These are phyloP conservation scores for Ceratina calcarata DNA, from an alignment of 1,140 invertebrate species.

Conservation along the genomic window DNA sequence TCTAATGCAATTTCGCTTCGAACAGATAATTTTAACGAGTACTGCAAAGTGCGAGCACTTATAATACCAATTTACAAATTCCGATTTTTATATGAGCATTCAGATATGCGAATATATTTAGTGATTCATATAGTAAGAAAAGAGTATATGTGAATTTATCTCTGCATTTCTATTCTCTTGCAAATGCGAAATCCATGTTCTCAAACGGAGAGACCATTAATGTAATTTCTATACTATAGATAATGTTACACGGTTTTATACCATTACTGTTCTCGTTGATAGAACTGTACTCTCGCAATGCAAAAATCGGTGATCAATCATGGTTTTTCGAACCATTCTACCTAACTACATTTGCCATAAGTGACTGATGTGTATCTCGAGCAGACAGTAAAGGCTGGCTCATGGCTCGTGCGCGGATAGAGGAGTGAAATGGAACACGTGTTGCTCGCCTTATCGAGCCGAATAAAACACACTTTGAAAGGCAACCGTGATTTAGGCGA, in stretches of 20 bases:
- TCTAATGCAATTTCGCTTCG: no score
- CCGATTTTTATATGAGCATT: no score
- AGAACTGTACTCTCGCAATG: background rate
- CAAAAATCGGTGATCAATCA: background rate
- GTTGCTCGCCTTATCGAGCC: slow-evolving; percentile 17
- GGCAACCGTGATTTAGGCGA: background rate
- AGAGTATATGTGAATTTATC: no score
- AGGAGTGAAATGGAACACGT: slow-evolving; percentile 13
- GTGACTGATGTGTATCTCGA: slow-evolving; percentile 10
- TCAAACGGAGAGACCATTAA: no score
- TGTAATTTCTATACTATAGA: background rate
- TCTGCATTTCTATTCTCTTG: no score
- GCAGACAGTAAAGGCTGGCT: background rate
- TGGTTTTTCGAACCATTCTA: slow-evolving; percentile 6
- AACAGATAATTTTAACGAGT: no score
- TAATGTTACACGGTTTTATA: background rate
- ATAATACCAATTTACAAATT: no score
- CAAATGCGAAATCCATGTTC: no score
- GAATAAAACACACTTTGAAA: background rate
- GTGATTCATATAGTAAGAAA: no score
- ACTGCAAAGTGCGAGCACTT: no score
- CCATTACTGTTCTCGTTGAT: background rate
- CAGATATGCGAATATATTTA: no score
- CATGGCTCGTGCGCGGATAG: background rate
- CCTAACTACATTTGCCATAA: slow-evolving; percentile 8